Conservation (phyloP, 2,113 vertebrate genomes). For the Dasyornis broadbenti region DNA sequence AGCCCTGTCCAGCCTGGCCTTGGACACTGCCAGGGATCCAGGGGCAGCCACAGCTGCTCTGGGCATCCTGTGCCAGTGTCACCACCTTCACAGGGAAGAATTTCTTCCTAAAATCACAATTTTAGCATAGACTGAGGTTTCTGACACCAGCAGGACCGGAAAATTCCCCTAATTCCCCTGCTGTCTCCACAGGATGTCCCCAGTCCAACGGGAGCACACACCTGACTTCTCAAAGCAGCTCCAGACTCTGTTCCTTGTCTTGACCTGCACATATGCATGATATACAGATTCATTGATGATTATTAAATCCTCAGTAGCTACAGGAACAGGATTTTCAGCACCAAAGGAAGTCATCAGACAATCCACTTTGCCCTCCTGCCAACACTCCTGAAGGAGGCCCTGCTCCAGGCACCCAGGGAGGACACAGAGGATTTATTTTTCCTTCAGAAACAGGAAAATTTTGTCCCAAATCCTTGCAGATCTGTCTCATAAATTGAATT, state of each 20-base stretch:
- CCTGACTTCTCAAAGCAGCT: background rate
- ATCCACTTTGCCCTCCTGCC: background rate
- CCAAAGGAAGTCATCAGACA: background rate
- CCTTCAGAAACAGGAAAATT: background rate
- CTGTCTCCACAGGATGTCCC: background rate
- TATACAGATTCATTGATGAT: background rate
- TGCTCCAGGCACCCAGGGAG: background rate
- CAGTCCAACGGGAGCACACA: background rate
- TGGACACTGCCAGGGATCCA: background rate
- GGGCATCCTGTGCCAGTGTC: background rate
- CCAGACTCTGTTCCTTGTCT: background rate
- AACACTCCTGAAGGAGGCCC: background rate
- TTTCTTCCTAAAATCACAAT: background rate
- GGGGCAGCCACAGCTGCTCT: background rate
- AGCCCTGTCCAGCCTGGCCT: rapidly evolving
- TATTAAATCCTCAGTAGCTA: background rate
- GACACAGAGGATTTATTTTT: background rate
- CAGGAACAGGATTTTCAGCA: background rate
- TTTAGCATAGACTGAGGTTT: background rate
- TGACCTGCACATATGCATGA: background rate
- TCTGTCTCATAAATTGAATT: background rate
- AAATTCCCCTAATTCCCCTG: background rate
- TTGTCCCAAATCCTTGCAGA: background rate
- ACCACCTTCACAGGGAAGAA: background rate
- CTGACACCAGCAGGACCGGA: background rate